Percentiles rank a stretch among this genome's conserved stretches.
These are phyloP conservation scores for Intellagama lesueurii DNA, from an alignment of 2,797 vertebrate species.

Conservation along the genomic window DNA sequence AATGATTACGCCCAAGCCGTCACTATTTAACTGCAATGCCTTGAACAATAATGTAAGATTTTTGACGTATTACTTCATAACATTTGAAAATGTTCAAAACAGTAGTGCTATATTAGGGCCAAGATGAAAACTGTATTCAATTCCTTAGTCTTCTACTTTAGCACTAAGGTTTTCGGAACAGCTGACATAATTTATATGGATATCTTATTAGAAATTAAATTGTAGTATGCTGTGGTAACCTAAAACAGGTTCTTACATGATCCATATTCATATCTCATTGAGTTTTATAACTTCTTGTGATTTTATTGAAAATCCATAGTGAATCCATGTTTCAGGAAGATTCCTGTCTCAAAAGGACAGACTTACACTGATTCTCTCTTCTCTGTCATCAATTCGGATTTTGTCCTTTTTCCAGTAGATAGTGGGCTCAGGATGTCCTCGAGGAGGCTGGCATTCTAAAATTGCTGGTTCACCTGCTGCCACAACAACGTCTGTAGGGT, in stretches of 20 bases:
- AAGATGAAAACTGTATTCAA: not conserved
- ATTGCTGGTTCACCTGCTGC: constrained; percentile 96
- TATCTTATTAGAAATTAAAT: not conserved
- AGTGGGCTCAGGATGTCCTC: constrained; percentile 96
- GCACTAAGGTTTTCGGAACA: not conserved
- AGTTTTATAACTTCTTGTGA: not conserved
- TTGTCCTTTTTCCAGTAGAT: constrained; percentile 99
- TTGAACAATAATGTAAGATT: not conserved
- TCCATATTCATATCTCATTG: not conserved
- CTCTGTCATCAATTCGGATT: constrained; percentile 93
- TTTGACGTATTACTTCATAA: not conserved
- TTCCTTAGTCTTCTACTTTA: not conserved
- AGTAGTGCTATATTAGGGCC: not conserved
- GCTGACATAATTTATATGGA: not conserved
- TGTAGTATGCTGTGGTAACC: not conserved
- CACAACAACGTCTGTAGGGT: constrained; percentile 96
- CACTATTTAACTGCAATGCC: not conserved
- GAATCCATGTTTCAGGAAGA: not conserved
- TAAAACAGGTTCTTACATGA: too few relatives aligned
- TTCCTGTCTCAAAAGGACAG: constrained; percentile 23
- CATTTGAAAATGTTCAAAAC: not conserved
- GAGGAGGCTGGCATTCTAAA: constrained; percentile 94
- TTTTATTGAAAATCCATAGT: not conserved
- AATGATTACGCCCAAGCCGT: not conserved
- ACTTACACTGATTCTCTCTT: constrained; percentile 94